phyloP scores from a whole-genome alignment of 2,797 vertebrate genomes.

The Acrocephalus scirpaceus region DNA sequence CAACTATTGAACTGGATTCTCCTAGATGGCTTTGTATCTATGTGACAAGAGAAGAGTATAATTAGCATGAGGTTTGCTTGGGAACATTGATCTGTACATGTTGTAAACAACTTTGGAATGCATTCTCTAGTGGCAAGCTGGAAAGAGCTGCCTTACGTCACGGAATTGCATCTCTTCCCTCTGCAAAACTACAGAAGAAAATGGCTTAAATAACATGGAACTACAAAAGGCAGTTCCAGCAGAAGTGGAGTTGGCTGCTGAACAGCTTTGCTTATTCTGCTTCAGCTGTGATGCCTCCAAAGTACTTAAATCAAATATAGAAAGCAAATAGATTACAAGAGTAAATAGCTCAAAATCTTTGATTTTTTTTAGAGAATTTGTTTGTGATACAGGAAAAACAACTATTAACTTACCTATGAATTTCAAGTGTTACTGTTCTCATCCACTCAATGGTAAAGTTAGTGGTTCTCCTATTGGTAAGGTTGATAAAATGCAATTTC shows the following conservation, averaged over 20 bases:
- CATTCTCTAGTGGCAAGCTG: background rate
- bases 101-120: background rate
- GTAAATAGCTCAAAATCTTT: background rate
- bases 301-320: background rate
- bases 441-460: background rate
- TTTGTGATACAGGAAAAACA: background rate
- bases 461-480: background rate
- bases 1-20: background rate
- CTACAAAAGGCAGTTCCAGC: background rate
- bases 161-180: background rate
- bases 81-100: background rate
- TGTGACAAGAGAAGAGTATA: background rate
- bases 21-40: background rate
- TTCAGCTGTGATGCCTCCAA: background rate
- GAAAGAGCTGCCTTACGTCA: background rate
- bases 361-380: background rate
- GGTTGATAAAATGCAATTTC: background rate
- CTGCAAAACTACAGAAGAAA: background rate
- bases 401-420: background rate
- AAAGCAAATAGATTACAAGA: background rate
- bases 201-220: background rate
- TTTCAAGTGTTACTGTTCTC: background rate
- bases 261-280: background rate
- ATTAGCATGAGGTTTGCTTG: background rate
- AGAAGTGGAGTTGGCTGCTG: background rate